Evolutionary conservation across 2,797 vertebrate genomes (phyloP).

Genomic region (Spatula clypeata): DNA sequence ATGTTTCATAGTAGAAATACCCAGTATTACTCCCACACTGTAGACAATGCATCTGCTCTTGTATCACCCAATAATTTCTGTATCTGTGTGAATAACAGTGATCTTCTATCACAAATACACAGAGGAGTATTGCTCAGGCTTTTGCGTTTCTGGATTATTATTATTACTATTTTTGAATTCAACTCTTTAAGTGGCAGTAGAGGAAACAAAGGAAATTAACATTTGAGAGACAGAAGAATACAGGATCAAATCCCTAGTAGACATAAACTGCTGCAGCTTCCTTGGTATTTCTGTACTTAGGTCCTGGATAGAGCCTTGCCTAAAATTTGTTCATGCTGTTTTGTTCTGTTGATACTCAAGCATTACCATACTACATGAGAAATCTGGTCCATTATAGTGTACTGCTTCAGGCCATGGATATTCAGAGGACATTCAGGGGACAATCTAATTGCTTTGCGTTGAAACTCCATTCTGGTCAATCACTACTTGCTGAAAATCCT

Average conservation of each 20-base stretch:
- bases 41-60: neutral
- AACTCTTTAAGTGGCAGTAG: neutral
- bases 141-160: neutral
- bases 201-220: neutral
- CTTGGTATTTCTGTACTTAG: neutral
- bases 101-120: neutral
- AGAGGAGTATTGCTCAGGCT: neutral
- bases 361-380: neutral
- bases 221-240: neutral
- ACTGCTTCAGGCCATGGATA: neutral
- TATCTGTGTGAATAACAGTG: neutral
- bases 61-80: neutral
- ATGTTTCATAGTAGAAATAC: neutral
- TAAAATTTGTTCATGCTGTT: neutral
- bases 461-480: neutral
- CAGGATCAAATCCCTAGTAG: neutral
- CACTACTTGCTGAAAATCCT: neutral
- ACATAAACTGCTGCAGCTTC: neutral
- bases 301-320: neutral
- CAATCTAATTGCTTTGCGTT: neutral
- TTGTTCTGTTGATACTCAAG: neutral
- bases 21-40: neutral
- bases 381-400: neutral
- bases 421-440: neutral
- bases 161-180: neutral